phyloP scores from a whole-genome alignment of 2,113 vertebrate species.

The Falco punctatus region DNA sequence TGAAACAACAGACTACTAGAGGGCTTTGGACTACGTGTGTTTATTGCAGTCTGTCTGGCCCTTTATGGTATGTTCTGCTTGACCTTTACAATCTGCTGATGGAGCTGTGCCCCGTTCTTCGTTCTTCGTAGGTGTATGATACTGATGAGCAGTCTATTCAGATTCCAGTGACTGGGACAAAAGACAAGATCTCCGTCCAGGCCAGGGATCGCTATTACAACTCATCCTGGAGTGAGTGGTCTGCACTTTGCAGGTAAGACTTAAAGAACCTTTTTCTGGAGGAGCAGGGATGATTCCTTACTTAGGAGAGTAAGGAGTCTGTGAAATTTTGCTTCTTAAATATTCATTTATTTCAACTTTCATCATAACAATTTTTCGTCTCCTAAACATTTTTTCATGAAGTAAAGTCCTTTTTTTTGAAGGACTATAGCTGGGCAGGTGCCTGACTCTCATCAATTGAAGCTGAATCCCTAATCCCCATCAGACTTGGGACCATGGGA shows the following conservation, averaged over 20 bases:
- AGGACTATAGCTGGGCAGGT: not conserved
- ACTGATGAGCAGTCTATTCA: not conserved
- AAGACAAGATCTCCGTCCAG: slow-evolving; percentile 27
- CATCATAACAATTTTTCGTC: not conserved
- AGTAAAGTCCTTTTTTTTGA: not conserved
- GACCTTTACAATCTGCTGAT: not conserved
- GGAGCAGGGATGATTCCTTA: not conserved
- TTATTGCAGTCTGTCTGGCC: not conserved
- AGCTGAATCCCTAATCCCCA: not conserved
- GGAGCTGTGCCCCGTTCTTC: not conserved
- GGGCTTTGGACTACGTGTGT: not conserved
- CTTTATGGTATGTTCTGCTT: fast-evolving
- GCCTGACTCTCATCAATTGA: not conserved
- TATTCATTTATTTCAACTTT: not conserved
- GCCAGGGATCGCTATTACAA: slow-evolving; percentile 71
- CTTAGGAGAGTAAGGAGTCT: not conserved
- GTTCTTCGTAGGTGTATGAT: not conserved
- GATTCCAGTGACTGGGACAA: not conserved
- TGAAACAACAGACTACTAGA: fast-evolving
- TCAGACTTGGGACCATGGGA: not conserved
- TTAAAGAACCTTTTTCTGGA: not conserved
- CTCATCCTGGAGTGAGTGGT: slow-evolving; percentile 72
- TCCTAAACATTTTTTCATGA: not conserved
- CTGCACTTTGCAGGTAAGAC: slow-evolving; percentile 52
- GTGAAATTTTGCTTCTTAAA: not conserved